phyloP scores from a whole-genome alignment of 2,113 vertebrate species.

The Triplophysa tibetana region DNA sequence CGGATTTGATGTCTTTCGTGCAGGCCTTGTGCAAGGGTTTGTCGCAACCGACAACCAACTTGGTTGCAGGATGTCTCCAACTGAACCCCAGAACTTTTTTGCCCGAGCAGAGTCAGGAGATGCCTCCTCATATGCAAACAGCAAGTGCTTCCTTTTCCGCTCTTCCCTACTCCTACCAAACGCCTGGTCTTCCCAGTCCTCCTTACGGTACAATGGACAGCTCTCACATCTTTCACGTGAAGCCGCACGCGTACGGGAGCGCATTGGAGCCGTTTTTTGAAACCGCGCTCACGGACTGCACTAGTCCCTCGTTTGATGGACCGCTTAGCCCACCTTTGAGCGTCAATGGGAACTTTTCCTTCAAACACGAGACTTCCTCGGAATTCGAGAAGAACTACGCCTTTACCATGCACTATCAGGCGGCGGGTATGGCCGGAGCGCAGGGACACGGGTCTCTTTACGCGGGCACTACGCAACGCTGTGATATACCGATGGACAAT shows the following conservation, averaged over 20 bases:
- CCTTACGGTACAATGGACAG: constrained; percentile 97
- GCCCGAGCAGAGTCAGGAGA: constrained; percentile 90
- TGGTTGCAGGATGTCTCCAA: constrained; percentile 96
- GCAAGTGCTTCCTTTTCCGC: constrained; percentile 78
- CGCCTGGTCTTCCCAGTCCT: constrained; percentile 92
- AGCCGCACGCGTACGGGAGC: constrained; percentile 79
- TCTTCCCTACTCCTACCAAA: constrained; percentile 89
- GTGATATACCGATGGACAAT: constrained; percentile 88
- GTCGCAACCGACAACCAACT: constrained; percentile 97
- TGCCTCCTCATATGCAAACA: constrained; percentile 80
- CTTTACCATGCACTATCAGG: constrained; percentile 91
- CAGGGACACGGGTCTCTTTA: constrained; percentile 81
- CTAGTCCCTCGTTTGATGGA: constrained; percentile 88
- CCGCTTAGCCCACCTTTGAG: constrained; percentile 96
- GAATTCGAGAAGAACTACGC: constrained; percentile 94
- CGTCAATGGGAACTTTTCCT: constrained; percentile 97
- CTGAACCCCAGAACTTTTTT: constrained; percentile 96
- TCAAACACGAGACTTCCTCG: constrained; percentile 86
- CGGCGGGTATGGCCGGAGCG: constrained; percentile 73
- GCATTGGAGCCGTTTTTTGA: constrained; percentile 93
- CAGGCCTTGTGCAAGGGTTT: constrained; percentile 97
- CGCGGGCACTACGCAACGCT: constrained; percentile 77
- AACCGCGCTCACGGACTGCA: constrained; percentile 84
- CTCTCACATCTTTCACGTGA: constrained; percentile 93
- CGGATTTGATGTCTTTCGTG: constrained; percentile 93